Base-by-base conservation (phyloP, 2,888 invertebrate species). In the Ornithoptera priamus region DNA sequence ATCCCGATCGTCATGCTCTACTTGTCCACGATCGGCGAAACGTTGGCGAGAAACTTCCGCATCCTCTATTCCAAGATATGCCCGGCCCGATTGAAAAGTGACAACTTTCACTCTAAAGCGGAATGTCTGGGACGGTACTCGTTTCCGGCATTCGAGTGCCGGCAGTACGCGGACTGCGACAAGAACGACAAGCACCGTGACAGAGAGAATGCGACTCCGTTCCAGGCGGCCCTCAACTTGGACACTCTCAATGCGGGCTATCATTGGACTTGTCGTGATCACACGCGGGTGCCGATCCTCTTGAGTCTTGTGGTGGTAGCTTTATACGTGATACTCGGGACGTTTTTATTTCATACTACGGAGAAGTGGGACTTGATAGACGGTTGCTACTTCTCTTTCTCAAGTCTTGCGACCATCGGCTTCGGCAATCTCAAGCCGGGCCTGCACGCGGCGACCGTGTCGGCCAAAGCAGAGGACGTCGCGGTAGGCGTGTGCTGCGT, bases 341-440 rank as follows among this genome's bases (percentile, higher is more conserved):
- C 98, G 0, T 93, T 97, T 71, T 93, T 99, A 75, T 99, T 99
- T 87, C 96, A 97, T 72, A 94, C 96, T 67, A 96, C 98, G 83
- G 99, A 99, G 86, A 95, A 95, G 76, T 99, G 99, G 99, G 96
- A 95, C 72, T 94, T 97, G 58, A 93, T 98, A 67, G 98, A 98
- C 81, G 98, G 98, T 50, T 94, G 95, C 72, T 96, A 96, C 84
- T 96, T 96, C 83, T 96, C 96, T 78, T 96, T 96, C 86, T 95
- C 96, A 22, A 96, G 95, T 72, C 90, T 95, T 73, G 96, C 97
- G 36, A 97, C 97, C 17, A 97, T 97, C 75, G 97, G 97, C 1
- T 97, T 97, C 80, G 97, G 97, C 0, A 96, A 97, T 80, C 86
- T 97, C 74, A 93, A 95, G 68, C 97, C 97, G 0, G 95, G 95